A percentile compares a stretch with the other conserved stretches of the same genome.
phyloP scores from a whole-genome alignment of 1,140 invertebrate genomes.

The Nasonia longicornis region DNA sequence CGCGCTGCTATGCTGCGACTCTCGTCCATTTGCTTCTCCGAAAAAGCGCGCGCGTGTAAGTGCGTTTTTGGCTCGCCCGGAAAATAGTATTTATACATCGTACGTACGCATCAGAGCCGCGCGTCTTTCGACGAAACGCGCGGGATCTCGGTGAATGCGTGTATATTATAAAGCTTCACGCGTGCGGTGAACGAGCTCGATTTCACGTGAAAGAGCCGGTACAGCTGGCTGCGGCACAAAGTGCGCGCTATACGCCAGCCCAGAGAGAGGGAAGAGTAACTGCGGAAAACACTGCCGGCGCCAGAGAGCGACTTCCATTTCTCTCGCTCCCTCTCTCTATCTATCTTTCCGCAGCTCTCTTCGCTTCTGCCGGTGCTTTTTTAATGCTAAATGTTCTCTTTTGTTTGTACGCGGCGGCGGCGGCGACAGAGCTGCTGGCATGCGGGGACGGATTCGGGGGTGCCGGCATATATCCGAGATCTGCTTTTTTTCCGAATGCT shows the following conservation, averaged over 20 bases:
- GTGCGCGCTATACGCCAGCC: constrained; percentile 22
- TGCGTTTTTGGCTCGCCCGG: background rate
- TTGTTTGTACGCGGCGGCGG: constrained; percentile 55
- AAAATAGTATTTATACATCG: background rate
- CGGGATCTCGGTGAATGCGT: background rate
- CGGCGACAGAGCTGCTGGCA: constrained; percentile 6
- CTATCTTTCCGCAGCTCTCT: background rate
- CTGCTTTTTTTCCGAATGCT: constrained; percentile 57
- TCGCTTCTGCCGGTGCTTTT: constrained; percentile 53
- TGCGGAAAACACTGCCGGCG: constrained; percentile 34
- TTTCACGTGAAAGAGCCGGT: background rate
- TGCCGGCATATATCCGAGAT: background rate
- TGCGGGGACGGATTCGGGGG: constrained; percentile 43
- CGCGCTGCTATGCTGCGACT: constrained; percentile 36
- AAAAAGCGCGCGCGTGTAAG: background rate
- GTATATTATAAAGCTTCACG: background rate
- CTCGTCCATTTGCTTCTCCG: constrained; percentile 19
- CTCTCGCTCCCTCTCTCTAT: constrained; percentile 9
- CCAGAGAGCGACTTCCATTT: constrained; percentile 25
- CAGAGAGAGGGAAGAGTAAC: constrained; percentile 36
- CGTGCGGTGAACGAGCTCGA: constrained; percentile 1
- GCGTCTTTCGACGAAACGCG: background rate
- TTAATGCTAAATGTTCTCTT: constrained; percentile 63
- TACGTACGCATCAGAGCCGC: background rate
- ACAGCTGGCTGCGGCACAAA: background rate